Base-by-base conservation (phyloP, 1,140 invertebrate species). In the Chymomyza costata region DNA sequence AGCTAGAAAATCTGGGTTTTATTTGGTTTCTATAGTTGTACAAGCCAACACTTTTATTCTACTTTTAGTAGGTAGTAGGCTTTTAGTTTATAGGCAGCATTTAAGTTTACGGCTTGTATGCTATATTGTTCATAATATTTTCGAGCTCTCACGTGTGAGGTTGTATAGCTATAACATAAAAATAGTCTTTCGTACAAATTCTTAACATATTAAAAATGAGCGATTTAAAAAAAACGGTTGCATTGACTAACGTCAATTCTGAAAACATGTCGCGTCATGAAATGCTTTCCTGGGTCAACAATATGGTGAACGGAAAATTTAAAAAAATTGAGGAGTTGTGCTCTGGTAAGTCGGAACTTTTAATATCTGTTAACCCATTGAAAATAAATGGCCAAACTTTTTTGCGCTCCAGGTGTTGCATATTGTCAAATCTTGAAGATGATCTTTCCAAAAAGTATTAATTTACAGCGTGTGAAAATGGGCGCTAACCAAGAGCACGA, bases 351-450 rank as follows among this genome's bases (percentile, higher is more conserved):
- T n/a, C 15, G n/a, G n/a, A n/a, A n/a, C n/a, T n/a, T n/a, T n/a
- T n/a, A n/a, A n/a, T n/a, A n/a, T n/a, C n/a, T n/a, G n/a, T n/a
- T n/a, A n/a, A n/a, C n/a, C n/a, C 0, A 21, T 1, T 11, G 6
- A 6, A 2, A 0, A 0, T 10, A 25, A 43, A 8, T n/a, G 6
- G 11, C n/a, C 16, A 15, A 8, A 2, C 28, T 21, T 21, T n/a
- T 37, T 40, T 14, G 15, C 5, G 16, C 18, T 15, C 10, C n/a
- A 85, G 84, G 84, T 62, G 95, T 96, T 25, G 96, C 95, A 7
- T 99, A 99, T 86, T 99, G 97, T 85, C 97, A 99, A 86, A 99
- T 99, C 84, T 99, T 99, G 95, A 97, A 99, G 85, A 95, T 99
- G 93, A 90, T 99, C 2, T 99, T 99, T 86, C 95, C 96, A 61